These are phyloP conservation scores for Oreochromis aureus DNA, from an alignment of 2,113 vertebrate genomes.

Conservation along the genomic window DNA sequence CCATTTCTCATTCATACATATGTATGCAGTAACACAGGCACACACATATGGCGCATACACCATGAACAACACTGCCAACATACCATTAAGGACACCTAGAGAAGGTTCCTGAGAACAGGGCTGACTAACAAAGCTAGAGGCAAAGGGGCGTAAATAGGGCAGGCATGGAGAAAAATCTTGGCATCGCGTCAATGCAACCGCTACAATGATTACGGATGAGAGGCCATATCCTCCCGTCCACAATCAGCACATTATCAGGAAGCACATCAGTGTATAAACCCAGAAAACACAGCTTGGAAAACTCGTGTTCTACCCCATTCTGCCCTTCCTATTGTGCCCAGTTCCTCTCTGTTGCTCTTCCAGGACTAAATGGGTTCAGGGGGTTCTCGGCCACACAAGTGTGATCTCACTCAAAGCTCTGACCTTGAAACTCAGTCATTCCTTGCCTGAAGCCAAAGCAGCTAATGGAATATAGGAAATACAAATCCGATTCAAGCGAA, in stretches of 20 bases:
- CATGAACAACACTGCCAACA: conserved; percentile 48
- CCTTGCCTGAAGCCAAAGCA: conserved; percentile 28
- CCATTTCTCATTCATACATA: conserved; percentile 57
- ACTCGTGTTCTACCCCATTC: conserved; percentile 34
- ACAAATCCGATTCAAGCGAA: conserved; percentile 40
- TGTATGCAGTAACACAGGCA: conserved; percentile 48
- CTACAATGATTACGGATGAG: conserved; percentile 55
- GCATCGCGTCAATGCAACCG: conserved; percentile 60
- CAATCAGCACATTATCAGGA: conserved; percentile 57
- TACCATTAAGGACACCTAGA: conserved; percentile 62
- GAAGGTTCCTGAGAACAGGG: conserved; percentile 70
- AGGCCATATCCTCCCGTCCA: conserved; percentile 56
- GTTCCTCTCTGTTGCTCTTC: conserved; percentile 6
- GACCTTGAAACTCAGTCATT: conserved; percentile 41
- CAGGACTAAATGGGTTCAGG: conserved; percentile 15
- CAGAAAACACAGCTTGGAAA: conserved; percentile 50
- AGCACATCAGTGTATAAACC: conserved; percentile 51
- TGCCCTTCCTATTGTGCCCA: not conserved
- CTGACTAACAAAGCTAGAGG: conserved; percentile 55
- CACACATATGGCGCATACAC: conserved; percentile 55
- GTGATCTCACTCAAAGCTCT: conserved; percentile 33
- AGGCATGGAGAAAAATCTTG: conserved; percentile 53
- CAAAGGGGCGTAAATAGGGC: conserved; percentile 52
- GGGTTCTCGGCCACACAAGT: conserved; percentile 39
- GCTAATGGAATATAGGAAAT: conserved; percentile 44